Conservation (phyloP, 2,797 vertebrate species). For the Helicolenus hilgendorfi region DNA sequence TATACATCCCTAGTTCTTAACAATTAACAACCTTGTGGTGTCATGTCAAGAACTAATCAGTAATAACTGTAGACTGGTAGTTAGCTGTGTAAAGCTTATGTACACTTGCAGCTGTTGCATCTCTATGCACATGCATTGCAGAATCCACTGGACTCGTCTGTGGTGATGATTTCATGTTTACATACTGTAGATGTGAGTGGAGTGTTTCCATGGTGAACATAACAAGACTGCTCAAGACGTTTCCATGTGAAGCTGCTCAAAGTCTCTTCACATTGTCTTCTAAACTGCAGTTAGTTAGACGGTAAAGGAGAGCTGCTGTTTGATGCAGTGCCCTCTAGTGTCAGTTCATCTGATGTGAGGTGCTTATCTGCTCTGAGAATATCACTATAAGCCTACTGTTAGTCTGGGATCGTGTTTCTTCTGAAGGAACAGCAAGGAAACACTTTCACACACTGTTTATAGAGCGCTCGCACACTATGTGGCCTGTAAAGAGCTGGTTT, state of each 20-base stretch:
- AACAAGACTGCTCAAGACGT: constrained; percentile 7
- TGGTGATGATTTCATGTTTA: background rate
- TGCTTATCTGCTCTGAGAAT: constrained; percentile 44
- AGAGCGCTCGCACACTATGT: background rate
- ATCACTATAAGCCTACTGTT: constrained; percentile 23
- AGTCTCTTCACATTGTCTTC: constrained; percentile 22
- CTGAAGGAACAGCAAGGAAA: constrained; percentile 9
- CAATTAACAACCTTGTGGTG: background rate
- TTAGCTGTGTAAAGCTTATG: background rate
- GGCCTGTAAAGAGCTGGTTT: background rate
- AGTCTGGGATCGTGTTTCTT: constrained; percentile 2
- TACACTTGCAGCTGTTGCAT: background rate
- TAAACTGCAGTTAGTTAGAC: constrained; percentile 40
- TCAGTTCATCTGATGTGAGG: constrained; percentile 38
- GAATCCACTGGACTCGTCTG: background rate
- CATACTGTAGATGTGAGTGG: background rate
- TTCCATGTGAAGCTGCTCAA: constrained; percentile 31
- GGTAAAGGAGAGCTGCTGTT: constrained; percentile 7
- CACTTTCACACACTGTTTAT: background rate
- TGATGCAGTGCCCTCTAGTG: constrained; percentile 57
- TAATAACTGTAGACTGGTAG: background rate
- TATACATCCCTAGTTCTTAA: background rate
- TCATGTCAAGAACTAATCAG: background rate
- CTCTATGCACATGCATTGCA: background rate
- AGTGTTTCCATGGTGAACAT: constrained; percentile 25